Evolutionary conservation across 2,797 vertebrate genomes (phyloP).

Genomic region (Clarias laeviceps): DNA sequence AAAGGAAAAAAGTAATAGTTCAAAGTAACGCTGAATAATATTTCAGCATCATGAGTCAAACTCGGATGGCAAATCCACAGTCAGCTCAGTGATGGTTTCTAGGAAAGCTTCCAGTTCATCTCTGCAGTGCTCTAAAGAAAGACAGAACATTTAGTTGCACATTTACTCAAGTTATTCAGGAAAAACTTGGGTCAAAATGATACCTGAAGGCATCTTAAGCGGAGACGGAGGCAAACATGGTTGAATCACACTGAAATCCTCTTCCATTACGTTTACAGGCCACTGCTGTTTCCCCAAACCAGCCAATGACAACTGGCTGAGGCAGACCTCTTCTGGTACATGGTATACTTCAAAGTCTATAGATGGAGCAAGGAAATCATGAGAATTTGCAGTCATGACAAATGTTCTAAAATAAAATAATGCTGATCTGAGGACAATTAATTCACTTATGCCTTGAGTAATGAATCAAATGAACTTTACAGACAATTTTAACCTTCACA

Average conservation of each 20-base stretch:
- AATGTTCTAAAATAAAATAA: neutral
- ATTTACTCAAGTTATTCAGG: neutral
- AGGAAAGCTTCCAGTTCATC: constrained; percentile 55
- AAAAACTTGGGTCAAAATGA: neutral
- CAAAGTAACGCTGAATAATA: neutral
- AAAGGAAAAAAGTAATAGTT: neutral
- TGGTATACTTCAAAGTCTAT: constrained; percentile 52
- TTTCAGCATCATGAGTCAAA: constrained; percentile 37
- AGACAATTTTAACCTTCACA: neutral
- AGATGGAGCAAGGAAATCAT: neutral
- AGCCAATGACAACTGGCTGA: constrained; percentile 55
- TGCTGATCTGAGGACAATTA: neutral
- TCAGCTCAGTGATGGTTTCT: constrained; percentile 54
- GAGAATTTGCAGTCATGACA: neutral
- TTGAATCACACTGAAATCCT: constrained; percentile 32
- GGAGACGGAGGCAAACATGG: constrained; percentile 45
- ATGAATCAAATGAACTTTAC: neutral
- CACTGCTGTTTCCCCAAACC: constrained; percentile 34
- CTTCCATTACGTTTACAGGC: constrained; percentile 8
- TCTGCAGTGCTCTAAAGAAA: constrained; percentile 11
- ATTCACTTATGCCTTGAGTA: neutral
- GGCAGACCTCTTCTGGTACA: constrained; percentile 55
- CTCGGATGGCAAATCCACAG: constrained; percentile 53
- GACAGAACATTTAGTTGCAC: neutral
- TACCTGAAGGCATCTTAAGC: constrained; percentile 54